These are phyloP conservation scores for Bujurquina vittata DNA, from an alignment of 2,113 vertebrate genomes.

Conservation along the genomic window DNA sequence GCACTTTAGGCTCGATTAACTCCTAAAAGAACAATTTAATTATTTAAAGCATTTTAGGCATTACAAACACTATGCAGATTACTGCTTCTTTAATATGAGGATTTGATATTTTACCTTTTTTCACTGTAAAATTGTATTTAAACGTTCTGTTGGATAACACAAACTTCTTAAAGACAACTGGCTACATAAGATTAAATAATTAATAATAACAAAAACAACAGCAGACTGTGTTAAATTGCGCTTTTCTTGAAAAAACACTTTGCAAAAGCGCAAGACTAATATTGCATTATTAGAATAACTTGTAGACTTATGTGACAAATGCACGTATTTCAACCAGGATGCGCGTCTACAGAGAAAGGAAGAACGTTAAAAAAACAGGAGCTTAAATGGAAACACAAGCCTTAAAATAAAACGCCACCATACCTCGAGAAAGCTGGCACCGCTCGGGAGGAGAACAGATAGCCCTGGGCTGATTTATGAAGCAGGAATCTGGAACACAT, in stretches of 20 bases:
- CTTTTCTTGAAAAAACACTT: background rate
- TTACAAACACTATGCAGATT: background rate
- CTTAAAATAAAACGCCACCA: background rate
- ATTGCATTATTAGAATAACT: background rate
- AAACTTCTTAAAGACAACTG: background rate
- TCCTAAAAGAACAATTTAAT: background rate
- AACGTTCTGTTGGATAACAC: background rate
- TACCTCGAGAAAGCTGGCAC: conserved; percentile 61
- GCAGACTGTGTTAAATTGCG: background rate
- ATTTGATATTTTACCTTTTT: background rate
- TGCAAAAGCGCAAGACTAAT: background rate
- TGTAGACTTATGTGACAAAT: background rate
- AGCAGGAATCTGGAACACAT: conserved; percentile 56
- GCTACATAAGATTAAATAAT: background rate
- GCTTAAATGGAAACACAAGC: background rate
- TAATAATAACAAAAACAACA: background rate
- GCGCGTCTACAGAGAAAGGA: background rate
- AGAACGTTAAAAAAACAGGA: background rate
- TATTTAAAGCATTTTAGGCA: background rate
- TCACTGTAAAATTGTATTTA: background rate
- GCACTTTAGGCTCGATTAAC: background rate
- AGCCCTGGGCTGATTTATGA: conserved; percentile 44
- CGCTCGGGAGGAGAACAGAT: conserved; percentile 38
- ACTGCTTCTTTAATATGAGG: background rate
- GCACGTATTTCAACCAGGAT: background rate